Evolutionary conservation across 2,113 vertebrate species (phyloP).

Genomic region (Empidonax traillii): DNA sequence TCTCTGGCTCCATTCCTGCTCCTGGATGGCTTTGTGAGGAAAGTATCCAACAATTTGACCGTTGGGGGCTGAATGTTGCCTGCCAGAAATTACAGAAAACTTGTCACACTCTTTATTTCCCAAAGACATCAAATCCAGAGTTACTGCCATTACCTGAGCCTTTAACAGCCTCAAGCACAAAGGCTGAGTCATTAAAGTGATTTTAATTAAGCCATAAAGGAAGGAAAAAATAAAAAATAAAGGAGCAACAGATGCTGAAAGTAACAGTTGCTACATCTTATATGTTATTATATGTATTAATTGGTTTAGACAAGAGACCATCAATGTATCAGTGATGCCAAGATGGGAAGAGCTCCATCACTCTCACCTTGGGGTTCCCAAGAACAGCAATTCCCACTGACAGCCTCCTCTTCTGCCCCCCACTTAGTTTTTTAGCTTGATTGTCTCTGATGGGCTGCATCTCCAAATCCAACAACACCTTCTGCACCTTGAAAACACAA

Average conservation of each 20-base stretch:
- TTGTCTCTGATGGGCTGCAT: constrained; percentile 93
- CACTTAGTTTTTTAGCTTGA: constrained; percentile 92
- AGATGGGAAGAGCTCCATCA: not conserved
- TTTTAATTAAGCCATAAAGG: not conserved
- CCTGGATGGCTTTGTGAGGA: not conserved
- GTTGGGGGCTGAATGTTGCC: not conserved
- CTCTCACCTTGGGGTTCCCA: constrained; percentile 91
- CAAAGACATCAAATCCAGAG: not conserved
- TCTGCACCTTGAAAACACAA: constrained; percentile 79
- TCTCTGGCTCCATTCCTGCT: not conserved
- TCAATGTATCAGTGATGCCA: not conserved
- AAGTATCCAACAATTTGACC: not conserved
- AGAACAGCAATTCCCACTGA: constrained; percentile 93
- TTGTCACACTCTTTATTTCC: not conserved
- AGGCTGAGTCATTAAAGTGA: accelerated
- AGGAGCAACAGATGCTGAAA: not conserved
- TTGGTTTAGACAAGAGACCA: not conserved
- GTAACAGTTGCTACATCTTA: not conserved
- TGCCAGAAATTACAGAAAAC: not conserved
- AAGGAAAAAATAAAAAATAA: not conserved
- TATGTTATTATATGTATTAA: not conserved
- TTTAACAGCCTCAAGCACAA: not conserved
- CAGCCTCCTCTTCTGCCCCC: constrained; percentile 93
- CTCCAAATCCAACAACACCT: constrained; percentile 90
- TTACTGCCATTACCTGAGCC: not conserved